Base-by-base conservation (phyloP, 2,888 invertebrate genomes). In the Nemotelus pantherinus region DNA sequence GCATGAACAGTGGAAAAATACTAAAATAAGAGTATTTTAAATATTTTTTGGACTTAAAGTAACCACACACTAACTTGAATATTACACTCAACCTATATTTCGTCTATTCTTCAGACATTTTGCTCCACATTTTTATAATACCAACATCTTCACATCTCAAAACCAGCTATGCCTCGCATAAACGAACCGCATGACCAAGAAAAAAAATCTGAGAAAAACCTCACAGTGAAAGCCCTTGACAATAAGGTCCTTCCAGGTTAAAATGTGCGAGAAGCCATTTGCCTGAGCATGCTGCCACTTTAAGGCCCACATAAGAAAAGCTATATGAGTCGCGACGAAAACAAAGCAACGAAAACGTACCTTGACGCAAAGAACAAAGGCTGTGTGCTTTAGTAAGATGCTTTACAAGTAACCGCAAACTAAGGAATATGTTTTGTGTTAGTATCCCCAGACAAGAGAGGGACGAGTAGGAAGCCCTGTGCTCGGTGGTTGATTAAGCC, bases 401-500 rank as follows among this genome's bases (percentile, higher is more conserved):
- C 43, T 63, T 25, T 39, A 5, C 41, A 63, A 5, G 39, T 43
- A 41, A 63, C 63, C 63, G 43, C 39, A 39, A 41, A 43, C 43
- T 63, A 43, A 65, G 47, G 47, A 47, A 10, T 47, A 45, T 65
- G 6, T 41, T 44, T 50, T 50, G 5, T 50, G 9, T 7, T 50
- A 50, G 9, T 43, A 41, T 60, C n/a, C 60, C 41, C 41, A 41
- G 7, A 43, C 9, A 57, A 7, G 39, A 43, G 7, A 60, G 7
- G 4, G 4, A 3, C 60, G 41, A 7, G 25, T 60, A 25, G 41
- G 4, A n/a, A 74, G 60, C 41, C 63, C 43, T 63, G 25, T 74
- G 60, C 48, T 60, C 60, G 39, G 74, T 63, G 60, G 74, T 60
- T 74, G 74, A 74, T 63, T 74, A 74, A 63, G 63, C 50, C 60